phyloP scores from a whole-genome alignment of 2,113 vertebrate genomes.

The Marmota flaviventris region DNA sequence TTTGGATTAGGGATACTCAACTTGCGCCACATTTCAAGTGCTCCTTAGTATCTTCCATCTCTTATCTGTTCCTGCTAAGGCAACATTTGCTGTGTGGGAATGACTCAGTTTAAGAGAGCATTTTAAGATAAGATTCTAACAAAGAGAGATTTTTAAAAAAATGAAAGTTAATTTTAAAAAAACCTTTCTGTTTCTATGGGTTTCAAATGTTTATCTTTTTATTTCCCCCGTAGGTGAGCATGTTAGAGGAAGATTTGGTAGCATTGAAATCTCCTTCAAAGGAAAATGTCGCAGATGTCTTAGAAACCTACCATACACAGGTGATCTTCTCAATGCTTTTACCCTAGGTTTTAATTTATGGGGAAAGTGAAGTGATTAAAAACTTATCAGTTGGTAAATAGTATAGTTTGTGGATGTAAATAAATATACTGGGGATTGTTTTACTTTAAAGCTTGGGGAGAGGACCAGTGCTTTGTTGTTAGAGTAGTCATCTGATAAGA shows the following conservation, averaged over 20 bases:
- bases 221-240: conserved; percentile 87
- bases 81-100: neutral
- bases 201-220: neutral
- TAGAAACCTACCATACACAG: conserved; percentile 93
- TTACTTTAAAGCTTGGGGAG: neutral
- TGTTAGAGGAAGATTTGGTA: conserved; percentile 94
- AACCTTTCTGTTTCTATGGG: conserved; percentile 23
- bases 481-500: neutral
- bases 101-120: neutral
- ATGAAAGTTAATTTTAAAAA: neutral
- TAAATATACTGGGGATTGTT: neutral
- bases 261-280: conserved; percentile 92
- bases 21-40: neutral
- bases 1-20: neutral
- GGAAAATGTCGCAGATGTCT: conserved; percentile 89
- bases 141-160: neutral
- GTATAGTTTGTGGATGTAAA: neutral
- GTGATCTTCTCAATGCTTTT: conserved; percentile 84
- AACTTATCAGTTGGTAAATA: neutral
- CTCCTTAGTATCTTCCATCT: neutral
- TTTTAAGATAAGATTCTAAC: conserved; percentile 43
- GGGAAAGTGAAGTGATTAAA: neutral
- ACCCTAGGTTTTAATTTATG: neutral
- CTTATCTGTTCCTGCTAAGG: neutral
- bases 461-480: neutral